A percentile compares a stretch with the other conserved stretches of the same genome.
These are phyloP conservation scores for Prolemur simus DNA, from an alignment of 2,113 vertebrate genomes.

Conservation along the genomic window DNA sequence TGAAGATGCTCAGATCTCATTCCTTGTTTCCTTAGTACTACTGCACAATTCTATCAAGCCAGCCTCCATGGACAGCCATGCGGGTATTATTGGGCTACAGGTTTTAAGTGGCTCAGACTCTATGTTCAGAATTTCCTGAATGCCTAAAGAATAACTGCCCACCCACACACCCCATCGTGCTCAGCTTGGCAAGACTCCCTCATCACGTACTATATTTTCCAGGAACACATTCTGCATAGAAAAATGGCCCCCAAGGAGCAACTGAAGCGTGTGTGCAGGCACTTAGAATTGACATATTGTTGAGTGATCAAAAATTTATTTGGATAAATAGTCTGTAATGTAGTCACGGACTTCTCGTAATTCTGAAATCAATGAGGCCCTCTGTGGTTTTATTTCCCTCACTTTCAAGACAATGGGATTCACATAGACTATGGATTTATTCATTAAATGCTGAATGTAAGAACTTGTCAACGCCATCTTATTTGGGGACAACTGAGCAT, in stretches of 20 bases:
- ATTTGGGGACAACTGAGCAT: conserved; percentile 29
- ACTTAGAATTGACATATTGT: conserved; percentile 70
- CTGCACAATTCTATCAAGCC: neutral
- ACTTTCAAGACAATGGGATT: conserved; percentile 60
- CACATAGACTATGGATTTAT: conserved; percentile 52
- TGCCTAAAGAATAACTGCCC: neutral
- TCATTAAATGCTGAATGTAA: conserved; percentile 62
- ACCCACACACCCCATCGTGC: neutral
- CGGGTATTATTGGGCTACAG: neutral
- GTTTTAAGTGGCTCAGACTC: neutral
- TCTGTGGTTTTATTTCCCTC: conserved; percentile 65
- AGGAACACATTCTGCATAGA: conserved; percentile 53
- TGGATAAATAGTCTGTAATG: conserved; percentile 72
- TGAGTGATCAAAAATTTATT: conserved; percentile 65
- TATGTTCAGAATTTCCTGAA: conserved; percentile 20
- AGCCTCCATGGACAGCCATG: neutral
- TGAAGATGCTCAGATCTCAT: neutral
- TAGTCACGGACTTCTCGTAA: conserved; percentile 65
- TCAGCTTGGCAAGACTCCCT: conserved; percentile 26
- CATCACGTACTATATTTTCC: conserved; percentile 45
- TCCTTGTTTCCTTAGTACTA: neutral
- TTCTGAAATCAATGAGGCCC: conserved; percentile 72
- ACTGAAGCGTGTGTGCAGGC: conserved; percentile 34
- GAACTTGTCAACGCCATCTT: conserved; percentile 40
- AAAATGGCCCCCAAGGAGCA: conserved; percentile 57